Evolutionary conservation across 2,113 vertebrate species (phyloP), one percentile per base, ranked within the genome.

Genomic region (Hassar affinis): DNA sequence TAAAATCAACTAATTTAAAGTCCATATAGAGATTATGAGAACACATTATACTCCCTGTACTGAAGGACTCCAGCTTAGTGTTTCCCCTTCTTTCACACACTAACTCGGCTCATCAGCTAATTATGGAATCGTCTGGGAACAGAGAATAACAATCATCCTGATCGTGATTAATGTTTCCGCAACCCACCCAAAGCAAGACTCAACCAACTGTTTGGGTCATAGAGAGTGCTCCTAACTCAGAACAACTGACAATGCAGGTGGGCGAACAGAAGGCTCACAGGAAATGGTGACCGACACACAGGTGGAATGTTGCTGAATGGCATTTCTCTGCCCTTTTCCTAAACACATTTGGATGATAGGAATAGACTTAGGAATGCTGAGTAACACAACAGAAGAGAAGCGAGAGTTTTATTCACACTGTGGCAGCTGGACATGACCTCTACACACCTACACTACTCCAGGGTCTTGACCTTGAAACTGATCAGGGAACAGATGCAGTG

Each of bases 331-430:
- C 87, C 42, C 38, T 15, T 45, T 54, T 68, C 47, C 30, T 33
- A 85, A 38, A 38, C 72, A 88, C 87, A 90, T 86, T 85, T 84
- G 84, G 87, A 85, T 4, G 30, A 2, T 80, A 82, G 86, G 85
- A 86, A 83, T 88, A 82, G 54, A 0, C 78, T 45, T 79, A 79
- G 86, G 78, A 90, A 90, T 91, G 89, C 87, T 81, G 18, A 30
- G 51, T 77, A 27, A 86, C 89, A 89, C 87, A 89, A 88, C 90
- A 92, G 86, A 90, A 20, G 77, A 78, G 83, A 85, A 42, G 74
- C 33, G 35, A 77, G 74, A 14, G 14, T 47, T 62, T 30, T 47
- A 79, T 30, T 62, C 59, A 61, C n/a, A 79, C 8, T 10, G 42
- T 45, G 17, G 17, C 51, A 61, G 66, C n/a, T 54, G 76, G 78